Evolutionary conservation across 2,888 invertebrate species (phyloP), one percentile per base, ranked within the genome.

Genomic region (Eupeodes luniger): DNA sequence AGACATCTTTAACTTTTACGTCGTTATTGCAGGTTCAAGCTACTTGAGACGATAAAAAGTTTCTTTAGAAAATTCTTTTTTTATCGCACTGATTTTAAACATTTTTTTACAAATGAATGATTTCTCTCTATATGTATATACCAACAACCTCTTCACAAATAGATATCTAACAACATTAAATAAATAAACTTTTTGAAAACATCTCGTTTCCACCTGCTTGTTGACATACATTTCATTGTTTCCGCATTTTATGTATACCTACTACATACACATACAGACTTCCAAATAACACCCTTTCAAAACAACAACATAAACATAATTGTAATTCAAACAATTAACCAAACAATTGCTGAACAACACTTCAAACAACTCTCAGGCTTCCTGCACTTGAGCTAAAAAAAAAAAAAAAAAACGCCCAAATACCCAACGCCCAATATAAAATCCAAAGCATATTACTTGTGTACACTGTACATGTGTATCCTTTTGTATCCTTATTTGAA

Each of bases 281-380:
- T 40, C 40, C 40, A 9, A 40, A 7, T 44, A 61, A 66, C 51
- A 55, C 59, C 62, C 77, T 47, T 77, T 47, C 66, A 51, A 40
- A 44, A 77, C 77, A 27, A 69, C 74, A 74, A 64, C 61, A 78
- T 81, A 88, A 74, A 64, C 61, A 78, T 81, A 88, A 88, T 85
- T 85, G 74, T 80, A 89, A 85, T 85, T 89, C 88, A 89, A 85
- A 88, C 85, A 85, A 81, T 89, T 90, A 87, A 85, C 87, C 89
- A 85, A 87, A 90, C 87, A 85, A 86, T 89, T 83, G 89, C 67
- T 49, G 79, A 85, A 88, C 80, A 89, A 89, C 89, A 89, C 87
- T 84, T 72, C 47, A 76, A 86, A 87, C 66, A 81, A 81, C 74
- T 81, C 89, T 70, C 70, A 16, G 84, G 87, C 87, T 84, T 84